Percentiles rank a stretch among this genome's conserved stretches.
Evolutionary conservation across 2,113 vertebrate species (phyloP).

Genomic region (Xenopus laevis): DNA sequence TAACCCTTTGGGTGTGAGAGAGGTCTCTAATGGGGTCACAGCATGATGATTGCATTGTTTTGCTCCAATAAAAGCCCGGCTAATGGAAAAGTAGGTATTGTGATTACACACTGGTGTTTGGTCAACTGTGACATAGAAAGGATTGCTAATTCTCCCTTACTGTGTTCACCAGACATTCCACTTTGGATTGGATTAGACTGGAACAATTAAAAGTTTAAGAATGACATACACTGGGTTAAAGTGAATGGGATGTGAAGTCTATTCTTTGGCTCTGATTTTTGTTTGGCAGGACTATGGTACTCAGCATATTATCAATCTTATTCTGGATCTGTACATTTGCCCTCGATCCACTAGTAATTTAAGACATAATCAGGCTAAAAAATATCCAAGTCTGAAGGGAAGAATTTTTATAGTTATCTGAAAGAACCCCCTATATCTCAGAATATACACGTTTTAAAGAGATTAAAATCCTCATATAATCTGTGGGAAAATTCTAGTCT

Average conservation of each 20-base stretch:
- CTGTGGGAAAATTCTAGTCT: too few relatives aligned
- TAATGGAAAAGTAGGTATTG: slow-evolving; percentile 26
- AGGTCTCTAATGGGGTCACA: slow-evolving; percentile 12
- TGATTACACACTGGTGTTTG: slow-evolving; percentile 30
- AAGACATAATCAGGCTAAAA: not conserved
- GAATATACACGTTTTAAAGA: too few relatives aligned
- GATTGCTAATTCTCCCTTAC: not conserved
- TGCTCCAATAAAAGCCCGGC: slow-evolving; percentile 30
- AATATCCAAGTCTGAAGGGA: not conserved
- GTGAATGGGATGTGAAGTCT: not conserved
- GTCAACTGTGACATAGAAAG: slow-evolving; percentile 7
- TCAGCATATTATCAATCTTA: not conserved
- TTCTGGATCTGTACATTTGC: not conserved
- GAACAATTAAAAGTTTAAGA: not conserved
- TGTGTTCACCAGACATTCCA: slow-evolving; percentile 6
- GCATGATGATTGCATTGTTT: slow-evolving; percentile 27
- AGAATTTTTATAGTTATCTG: not conserved
- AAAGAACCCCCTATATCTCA: too few relatives aligned
- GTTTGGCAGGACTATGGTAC: not conserved
- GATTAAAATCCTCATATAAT: too few relatives aligned
- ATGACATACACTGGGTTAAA: not conserved
- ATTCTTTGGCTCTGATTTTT: not conserved
- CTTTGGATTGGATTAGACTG: not conserved
- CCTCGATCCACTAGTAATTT: not conserved
- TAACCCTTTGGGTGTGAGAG: not conserved